Evolutionary conservation across 2,113 vertebrate genomes (phyloP), one percentile per base, ranked within the genome.

Genomic region (Myotis lucifugus): DNA sequence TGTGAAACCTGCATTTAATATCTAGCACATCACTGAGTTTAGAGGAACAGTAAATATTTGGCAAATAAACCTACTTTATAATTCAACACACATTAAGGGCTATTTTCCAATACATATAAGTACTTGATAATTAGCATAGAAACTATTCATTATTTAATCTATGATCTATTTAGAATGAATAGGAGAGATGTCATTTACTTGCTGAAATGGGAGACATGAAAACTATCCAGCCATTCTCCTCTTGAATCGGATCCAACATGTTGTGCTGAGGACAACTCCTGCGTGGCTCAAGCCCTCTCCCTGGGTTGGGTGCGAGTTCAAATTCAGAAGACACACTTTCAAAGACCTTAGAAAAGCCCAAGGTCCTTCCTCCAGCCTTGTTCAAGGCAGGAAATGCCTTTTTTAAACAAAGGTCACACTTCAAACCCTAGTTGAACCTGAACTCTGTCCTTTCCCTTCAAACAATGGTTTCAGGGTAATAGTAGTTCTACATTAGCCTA

Each of bases 121-220:
- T 74, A 17, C 78, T 92, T 81, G 46, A 74, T 97, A 93, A 92
- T 90, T 94, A 96, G 19, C 81, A 82, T 87, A 56, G 52, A 72
- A 93, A 48, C 29, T 83, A 37, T 79, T 89, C 85, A 83, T 90
- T 95, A 92, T 92, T 97, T 94, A 92, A 92, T 95, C 93, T 94
- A 15, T 52, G 4, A 82, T 93, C 69, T 92, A 59, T 73, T 93
- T 87, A 92, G 82, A 92, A 84, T 93, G 90, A 92, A 92, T 42
- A 54, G 8, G 19, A n/a, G 17, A 82, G 52, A 90, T 93, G 50
- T 42, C 54, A 67, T 48, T 95, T 85, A 88, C 42, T 96, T 95
- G 37, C 76, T 96, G 92, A 96, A 82, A 92, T 61, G 84, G 79
- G 85, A 93, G 76, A 88, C 76, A 76, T 3, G 69, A 76, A 96